Evolutionary conservation across 2,113 vertebrate species (phyloP).

Genomic region (Catharus bicknelli): DNA sequence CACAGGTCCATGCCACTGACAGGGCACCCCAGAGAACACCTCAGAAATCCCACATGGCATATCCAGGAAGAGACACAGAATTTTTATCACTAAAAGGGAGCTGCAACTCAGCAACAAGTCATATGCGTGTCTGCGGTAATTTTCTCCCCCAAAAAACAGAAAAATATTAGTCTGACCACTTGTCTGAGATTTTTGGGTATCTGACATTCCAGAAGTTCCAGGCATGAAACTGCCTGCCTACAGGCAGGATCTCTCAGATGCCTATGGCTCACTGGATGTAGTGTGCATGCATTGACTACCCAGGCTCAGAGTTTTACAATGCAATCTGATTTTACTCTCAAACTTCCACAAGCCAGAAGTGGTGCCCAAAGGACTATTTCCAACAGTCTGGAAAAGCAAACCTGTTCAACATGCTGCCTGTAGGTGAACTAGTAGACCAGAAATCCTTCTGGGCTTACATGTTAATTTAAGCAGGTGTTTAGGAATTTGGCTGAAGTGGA

Average conservation of each 20-base stretch:
- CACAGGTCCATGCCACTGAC: not conserved
- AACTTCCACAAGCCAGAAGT: not conserved
- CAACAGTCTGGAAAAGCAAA: not conserved
- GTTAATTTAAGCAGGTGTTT: not conserved
- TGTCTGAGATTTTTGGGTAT: not conserved
- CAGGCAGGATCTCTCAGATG: not conserved
- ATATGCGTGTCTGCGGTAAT: not conserved
- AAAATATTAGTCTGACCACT: not conserved
- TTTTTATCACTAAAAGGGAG: not conserved
- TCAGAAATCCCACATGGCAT: not conserved
- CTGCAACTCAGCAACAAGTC: not conserved
- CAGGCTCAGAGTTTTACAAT: not conserved
- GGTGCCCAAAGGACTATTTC: not conserved
- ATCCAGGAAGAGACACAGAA: not conserved
- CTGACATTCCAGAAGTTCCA: not conserved
- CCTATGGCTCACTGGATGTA: not conserved
- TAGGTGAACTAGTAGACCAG: not conserved
- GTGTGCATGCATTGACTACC: rapidly evolving
- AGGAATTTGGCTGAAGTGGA: not conserved
- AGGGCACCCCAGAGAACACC: not conserved
- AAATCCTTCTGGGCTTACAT: not conserved
- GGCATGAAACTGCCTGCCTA: not conserved
- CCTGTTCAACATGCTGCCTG: not conserved
- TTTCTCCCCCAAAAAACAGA: not conserved
- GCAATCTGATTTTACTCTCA: not conserved